Evolutionary conservation across 2,888 invertebrate species (phyloP), one percentile per base, ranked within the genome.

Genomic region (Apamea crenata): DNA sequence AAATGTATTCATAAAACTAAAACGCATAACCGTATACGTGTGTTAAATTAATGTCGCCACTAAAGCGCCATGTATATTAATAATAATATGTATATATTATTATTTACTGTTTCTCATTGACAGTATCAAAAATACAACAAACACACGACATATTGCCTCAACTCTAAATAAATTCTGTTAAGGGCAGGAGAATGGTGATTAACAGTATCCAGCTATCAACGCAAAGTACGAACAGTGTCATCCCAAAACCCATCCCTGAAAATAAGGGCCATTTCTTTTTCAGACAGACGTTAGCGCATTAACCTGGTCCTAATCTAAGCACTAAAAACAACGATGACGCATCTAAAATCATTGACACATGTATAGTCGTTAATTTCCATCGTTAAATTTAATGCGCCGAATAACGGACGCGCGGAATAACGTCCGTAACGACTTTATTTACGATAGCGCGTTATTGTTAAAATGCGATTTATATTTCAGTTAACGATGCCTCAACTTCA

Each of bases 291-390:
- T 66, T 36, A 61, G 44, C 40, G 14, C 47, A 40, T 40, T 5
- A 53, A 44, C 61, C 73, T 77, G 72, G 40, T 44, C 73, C 73
- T 73, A 81, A 77, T 74, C 53, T 65, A 47, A 44, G 66, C 36
- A 75, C 74, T 87, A 83, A 85, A 89, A 67, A 21, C 76, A 81
- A 72, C 44, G 82, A 80, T 89, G 87, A 85, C 87, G 77, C 75
- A 84, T 71, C 81, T 84, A 86, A 83, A 87, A 85, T 83, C 84
- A 85, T 82, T 88, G 87, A 89, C 88, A 90, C 81, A 84, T 88
- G 90, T 85, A 80, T 12, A 78, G 78, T 81, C 82, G 81, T 89
- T 90, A 90, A 90, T 88, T 88, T 81, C 74, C 50, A 81, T 84
- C 87, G 82, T 90, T 81, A 90, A 89, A 87, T 89, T 80, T 88